Conservation (phyloP, 2,797 vertebrate species). For the Chaetodon trifasciatus region DNA sequence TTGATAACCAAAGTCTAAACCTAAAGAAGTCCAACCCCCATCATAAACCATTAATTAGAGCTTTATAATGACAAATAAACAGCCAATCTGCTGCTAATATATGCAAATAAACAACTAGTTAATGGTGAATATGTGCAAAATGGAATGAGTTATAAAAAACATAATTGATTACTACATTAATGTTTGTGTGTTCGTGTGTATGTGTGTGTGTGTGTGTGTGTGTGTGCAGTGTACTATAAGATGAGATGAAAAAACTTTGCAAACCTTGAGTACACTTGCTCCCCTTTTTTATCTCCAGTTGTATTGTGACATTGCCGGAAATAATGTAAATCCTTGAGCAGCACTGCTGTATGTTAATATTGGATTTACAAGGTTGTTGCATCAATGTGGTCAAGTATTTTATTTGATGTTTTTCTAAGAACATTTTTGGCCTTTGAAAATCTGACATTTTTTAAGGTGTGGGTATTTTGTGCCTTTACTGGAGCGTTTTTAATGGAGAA, state of each 20-base stretch:
- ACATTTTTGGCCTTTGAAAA: not conserved
- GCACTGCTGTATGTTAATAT: not conserved
- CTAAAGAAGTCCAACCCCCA: too few species aligned
- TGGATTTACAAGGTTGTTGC: constrained; percentile 7
- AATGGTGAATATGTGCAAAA: too few species aligned
- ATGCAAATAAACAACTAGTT: too few species aligned
- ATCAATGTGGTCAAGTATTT: not conserved
- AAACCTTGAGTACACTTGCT: not conserved
- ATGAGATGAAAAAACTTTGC: not conserved
- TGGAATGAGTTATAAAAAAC: not conserved
- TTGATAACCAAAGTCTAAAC: too few species aligned
- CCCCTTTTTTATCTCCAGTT: not conserved
- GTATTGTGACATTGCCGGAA: not conserved
- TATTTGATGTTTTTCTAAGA: not conserved
- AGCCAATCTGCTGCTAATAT: too few species aligned
- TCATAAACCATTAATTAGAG: too few species aligned
- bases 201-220: too few species aligned
- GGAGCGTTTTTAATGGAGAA: not conserved
- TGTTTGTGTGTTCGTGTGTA: not conserved
- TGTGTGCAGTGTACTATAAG: not conserved
- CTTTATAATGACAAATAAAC: too few species aligned
- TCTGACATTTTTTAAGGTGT: not conserved
- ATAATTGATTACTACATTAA: not conserved
- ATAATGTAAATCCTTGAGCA: not conserved
- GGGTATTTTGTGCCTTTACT: not conserved